Evolutionary conservation across 2,797 vertebrate genomes (phyloP).

Genomic region (Lophius americanus): DNA sequence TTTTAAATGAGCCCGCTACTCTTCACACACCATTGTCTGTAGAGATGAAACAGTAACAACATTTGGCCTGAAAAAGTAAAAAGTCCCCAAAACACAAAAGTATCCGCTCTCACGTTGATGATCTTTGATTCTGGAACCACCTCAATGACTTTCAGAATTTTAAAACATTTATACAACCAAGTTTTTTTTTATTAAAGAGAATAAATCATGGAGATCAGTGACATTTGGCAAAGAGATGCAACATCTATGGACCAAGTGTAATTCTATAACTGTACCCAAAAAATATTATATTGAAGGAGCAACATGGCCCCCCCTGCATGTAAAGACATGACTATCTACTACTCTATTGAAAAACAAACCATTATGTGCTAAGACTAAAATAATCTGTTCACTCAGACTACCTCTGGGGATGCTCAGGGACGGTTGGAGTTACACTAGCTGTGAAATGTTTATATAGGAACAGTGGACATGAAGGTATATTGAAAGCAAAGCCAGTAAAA

Average conservation of each 20-base stretch:
- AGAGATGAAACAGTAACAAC: conserved; percentile 10
- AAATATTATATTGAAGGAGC: too few relatives aligned
- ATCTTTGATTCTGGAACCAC: conserved; percentile 21
- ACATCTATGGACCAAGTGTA: neutral
- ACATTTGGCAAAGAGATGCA: neutral
- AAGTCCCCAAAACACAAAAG: conserved; percentile 5
- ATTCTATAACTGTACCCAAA: too few relatives aligned
- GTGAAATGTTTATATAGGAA: neutral
- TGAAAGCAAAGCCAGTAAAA: neutral
- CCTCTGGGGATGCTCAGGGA: neutral
- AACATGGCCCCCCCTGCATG: neutral
- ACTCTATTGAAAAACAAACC: too few relatives aligned
- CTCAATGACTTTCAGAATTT: conserved; percentile 21
- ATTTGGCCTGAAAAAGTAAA: conserved; percentile 22
- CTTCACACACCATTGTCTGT: conserved; percentile 1
- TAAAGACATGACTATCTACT: too few relatives aligned
- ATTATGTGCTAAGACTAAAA: too few relatives aligned
- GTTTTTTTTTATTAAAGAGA: conserved; percentile 37
- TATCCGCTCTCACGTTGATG: conserved; percentile 18
- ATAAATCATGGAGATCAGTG: too few relatives aligned
- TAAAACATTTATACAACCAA: conserved; percentile 28
- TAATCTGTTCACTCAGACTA: neutral
- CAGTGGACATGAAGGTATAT: neutral
- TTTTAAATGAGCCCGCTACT: conserved; percentile 14
- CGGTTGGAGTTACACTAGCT: neutral